Evolutionary conservation across 23 tunicate species (phyloP).

Genomic region (Clavelina lepadiformis): DNA sequence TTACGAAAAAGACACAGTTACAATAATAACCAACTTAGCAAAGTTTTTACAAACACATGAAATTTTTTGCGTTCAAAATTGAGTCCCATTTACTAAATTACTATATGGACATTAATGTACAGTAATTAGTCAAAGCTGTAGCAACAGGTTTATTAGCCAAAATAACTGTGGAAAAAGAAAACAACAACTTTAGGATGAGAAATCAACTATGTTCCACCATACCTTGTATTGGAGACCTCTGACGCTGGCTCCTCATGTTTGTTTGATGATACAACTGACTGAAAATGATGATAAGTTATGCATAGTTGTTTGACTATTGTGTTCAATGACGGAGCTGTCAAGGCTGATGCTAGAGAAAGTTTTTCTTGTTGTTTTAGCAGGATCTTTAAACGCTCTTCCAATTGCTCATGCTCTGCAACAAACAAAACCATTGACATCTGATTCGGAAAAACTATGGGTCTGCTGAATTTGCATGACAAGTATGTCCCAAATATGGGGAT

Average conservation of each 20-base stretch:
- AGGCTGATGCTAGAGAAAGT: constrained; percentile 1
- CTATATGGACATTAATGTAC: too few relatives aligned
- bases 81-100: not conserved
- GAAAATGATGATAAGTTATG: not conserved
- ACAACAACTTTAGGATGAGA: not conserved
- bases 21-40: not conserved
- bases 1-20: too few relatives aligned
- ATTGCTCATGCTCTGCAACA: constrained; percentile 1
- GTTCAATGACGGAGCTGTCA: not conserved
- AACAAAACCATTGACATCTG: too few relatives aligned
- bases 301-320: not conserved
- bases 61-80: not conserved
- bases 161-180: not conserved
- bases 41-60: not conserved
- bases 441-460: too few relatives aligned
- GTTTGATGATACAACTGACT: not conserved
- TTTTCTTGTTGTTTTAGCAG: not conserved
- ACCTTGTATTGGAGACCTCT: not conserved
- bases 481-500: too few relatives aligned
- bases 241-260: not conserved
- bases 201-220: too few relatives aligned
- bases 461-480: too few relatives aligned
- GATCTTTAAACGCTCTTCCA: not conserved
- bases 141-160: not conserved
- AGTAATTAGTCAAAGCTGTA: too few relatives aligned